Evolutionary conservation across 2,888 invertebrate genomes (phyloP), one percentile per base, ranked within the genome.

Genomic region (Ethmia dodecea): DNA sequence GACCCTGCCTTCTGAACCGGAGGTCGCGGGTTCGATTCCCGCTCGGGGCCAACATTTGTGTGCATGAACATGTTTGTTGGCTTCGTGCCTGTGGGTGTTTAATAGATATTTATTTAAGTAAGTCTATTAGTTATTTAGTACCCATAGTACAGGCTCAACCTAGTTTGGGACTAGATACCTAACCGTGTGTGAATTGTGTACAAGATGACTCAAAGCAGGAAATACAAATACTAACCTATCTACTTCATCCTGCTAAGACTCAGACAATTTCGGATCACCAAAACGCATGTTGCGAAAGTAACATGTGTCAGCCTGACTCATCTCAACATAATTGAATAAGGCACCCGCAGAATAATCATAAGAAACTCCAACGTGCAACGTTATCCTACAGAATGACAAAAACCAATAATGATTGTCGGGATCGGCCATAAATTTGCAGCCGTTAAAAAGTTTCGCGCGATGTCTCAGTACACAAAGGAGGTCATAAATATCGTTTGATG

Each of bases 361-460:
- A n/a, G n/a, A n/a, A n/a, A 22, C n/a, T 22, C 8, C 8, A 22
- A 22, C 9, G 22, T n/a, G n/a, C 3, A 22, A 22, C n/a, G n/a
- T 22, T 26, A 10, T 6, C 26, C 28, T 28, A 13, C 13, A 28
- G 13, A 28, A 13, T 13, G 28, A 8, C n/a, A n/a, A 60, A 57
- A 56, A 56, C 51, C 55, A 54, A 61, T 59, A 56, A 63, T 60
- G 53, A 52, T 49, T 10, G 31, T 47, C 49, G 50, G 45, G 45
- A 42, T 50, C 40, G 49, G 16, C 60, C 69, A 55, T 76, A 74
- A 74, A 72, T 42, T 10, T 14, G 6, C 13, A 8, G 39, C 28
- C 55, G 55, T 60, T 72, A 69, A 76, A 75, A 75, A 72, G 60
- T 76, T 62, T 55, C 48, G 58, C 62, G 61, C 56, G 53, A 62